A percentile compares a stretch with the other conserved stretches of the same genome.
Evolutionary conservation across 1,140 invertebrate genomes (phyloP).

Genomic region (Heliconius congener): DNA sequence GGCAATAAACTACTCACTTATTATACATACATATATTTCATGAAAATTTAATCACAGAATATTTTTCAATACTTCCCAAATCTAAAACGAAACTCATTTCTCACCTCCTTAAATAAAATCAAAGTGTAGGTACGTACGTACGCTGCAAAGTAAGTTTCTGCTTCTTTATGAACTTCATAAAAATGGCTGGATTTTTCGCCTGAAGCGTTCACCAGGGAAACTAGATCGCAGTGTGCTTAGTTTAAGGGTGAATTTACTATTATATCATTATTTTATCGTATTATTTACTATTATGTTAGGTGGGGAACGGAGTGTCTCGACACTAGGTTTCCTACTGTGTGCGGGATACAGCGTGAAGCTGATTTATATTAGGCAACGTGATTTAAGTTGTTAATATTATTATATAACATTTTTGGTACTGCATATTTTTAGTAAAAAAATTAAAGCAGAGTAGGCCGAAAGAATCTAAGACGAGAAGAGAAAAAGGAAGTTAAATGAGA

Average conservation of each 20-base stretch:
- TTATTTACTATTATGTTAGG: not conserved
- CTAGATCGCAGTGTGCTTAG: slow-evolving; percentile 2
- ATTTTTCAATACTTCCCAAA: slow-evolving; percentile 12
- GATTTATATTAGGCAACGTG: not conserved
- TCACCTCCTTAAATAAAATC: slow-evolving; percentile 17
- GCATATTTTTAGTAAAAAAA: too few relatives aligned
- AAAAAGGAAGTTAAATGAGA: too few relatives aligned
- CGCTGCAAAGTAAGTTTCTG: slow-evolving; percentile 10
- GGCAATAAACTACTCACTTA: too few relatives aligned
- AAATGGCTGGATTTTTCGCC: slow-evolving; percentile 16
- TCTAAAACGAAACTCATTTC: slow-evolving; percentile 13
- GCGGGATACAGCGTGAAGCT: too few relatives aligned
- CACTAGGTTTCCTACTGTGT: too few relatives aligned
- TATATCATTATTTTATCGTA: not conserved
- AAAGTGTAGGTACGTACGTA: not conserved
- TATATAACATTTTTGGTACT: not conserved
- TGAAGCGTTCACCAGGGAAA: slow-evolving; percentile 6
- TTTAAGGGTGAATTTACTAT: not conserved
- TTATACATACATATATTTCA: too few relatives aligned
- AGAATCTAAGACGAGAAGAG: too few relatives aligned
- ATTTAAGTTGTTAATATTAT: not conserved
- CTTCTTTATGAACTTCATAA: slow-evolving; percentile 19
- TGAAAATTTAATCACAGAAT: not conserved
- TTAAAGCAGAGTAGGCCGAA: too few relatives aligned
- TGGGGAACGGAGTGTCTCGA: not conserved